Base-by-base conservation (phyloP, 2,797 vertebrate species). In the Euphonia xanthogaster region DNA sequence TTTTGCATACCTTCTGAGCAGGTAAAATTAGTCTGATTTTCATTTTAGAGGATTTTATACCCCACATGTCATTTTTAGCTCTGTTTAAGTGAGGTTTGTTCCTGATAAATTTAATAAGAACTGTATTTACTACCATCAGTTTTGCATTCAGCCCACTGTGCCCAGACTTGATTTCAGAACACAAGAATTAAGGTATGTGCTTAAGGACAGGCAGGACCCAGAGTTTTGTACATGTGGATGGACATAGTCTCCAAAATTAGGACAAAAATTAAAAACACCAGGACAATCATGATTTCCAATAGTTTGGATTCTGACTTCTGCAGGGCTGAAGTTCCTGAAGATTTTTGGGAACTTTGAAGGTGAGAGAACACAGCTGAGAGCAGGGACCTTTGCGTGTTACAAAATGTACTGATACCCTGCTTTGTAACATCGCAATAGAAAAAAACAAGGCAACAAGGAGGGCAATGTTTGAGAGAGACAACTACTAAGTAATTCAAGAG, bases 371-470 rank as follows among this genome's bases (percentile, higher is more conserved):
- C 4, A 3, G 5, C 2, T 63, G 37, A 23, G 27, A 73, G 15
- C 6, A 48, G 20, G 8, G 6, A 42, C 1, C 1, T 85, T 58
- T 50, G 14, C 1, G 1, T 20, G 4, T 63, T 35, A 39, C 7
- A 39, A 39, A 53, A 12, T 6, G 7, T 51, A 12, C 3, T 9
- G 7, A 9, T 51, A 33, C 9, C 6, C 10, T 63, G 35, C 2
- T 53, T 58, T 39, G 4, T 71, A 71, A 75, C 12, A 20, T 27
- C 2, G 0, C 5, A 35, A 5, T 9, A 80, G 1, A 7, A 81
- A 71, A 68, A 78, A 45, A 0, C 1, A 63, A 70, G 10, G 4
- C 1, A 1, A 4, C 4, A 8, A 20, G 5, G 14, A 6, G 4
- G 8, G 4, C 2, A 57, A 40, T 17, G 9, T 40, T 35, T 51